Percentiles rank a stretch among this genome's conserved stretches.
Evolutionary conservation across 2,113 vertebrate genomes (phyloP).

Genomic region (Labrus mixtus): DNA sequence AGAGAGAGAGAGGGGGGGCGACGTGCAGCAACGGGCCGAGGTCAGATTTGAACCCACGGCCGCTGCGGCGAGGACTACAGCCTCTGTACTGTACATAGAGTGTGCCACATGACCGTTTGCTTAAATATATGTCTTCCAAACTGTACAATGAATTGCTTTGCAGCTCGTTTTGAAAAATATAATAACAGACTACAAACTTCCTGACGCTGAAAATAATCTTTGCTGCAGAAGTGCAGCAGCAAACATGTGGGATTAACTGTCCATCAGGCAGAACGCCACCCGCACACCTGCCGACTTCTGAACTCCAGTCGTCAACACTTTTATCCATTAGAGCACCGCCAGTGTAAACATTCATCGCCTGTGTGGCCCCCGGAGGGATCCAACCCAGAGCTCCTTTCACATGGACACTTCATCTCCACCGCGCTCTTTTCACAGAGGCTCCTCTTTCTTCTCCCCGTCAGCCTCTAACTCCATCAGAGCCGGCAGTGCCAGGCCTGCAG

Average conservation of each 20-base stretch:
- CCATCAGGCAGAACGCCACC: background rate
- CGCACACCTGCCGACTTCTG: slow-evolving; percentile 20
- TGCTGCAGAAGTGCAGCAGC: background rate
- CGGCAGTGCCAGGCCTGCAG: slow-evolving; percentile 59
- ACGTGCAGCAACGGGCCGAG: too few species aligned
- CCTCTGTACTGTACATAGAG: too few species aligned
- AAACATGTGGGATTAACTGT: background rate
- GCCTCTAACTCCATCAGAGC: slow-evolving; percentile 41
- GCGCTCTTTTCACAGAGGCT: slow-evolving; percentile 6
- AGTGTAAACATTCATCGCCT: slow-evolving; percentile 38
- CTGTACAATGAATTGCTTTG: too few species aligned
- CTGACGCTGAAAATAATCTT: background rate
- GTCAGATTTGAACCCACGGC: too few species aligned
- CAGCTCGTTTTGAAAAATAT: too few species aligned
- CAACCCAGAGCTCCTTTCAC: slow-evolving; percentile 44
- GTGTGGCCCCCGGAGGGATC: slow-evolving; percentile 49
- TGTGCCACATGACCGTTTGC: too few species aligned
- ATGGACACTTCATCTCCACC: slow-evolving; percentile 40
- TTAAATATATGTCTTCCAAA: too few species aligned
- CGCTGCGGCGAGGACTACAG: too few species aligned
- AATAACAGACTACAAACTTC: background rate
- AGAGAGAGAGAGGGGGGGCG: too few species aligned
- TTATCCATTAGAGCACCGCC: slow-evolving; percentile 35
- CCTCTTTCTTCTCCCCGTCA: slow-evolving; percentile 45
- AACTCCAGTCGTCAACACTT: slow-evolving; percentile 23